These are phyloP conservation scores for Arge pagana DNA, from an alignment of 2,888 invertebrate species.

Conservation along the genomic window DNA sequence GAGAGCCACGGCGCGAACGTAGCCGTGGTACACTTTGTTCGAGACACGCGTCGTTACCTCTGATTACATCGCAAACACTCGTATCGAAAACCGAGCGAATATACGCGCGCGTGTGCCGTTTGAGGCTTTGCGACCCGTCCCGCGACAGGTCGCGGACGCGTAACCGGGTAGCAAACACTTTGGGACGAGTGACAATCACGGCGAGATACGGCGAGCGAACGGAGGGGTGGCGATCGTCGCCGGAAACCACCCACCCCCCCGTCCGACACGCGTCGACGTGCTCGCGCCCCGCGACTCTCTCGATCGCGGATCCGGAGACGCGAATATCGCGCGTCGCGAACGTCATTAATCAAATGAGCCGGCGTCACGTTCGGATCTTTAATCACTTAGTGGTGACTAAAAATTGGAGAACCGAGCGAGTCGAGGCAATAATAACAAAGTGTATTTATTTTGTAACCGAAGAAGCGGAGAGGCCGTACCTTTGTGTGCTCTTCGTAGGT, in stretches of 20 bases:
- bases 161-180: slow-evolving; percentile 16
- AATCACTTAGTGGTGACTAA: slow-evolving; percentile 27
- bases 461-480: slow-evolving; percentile 24
- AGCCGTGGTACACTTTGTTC: slow-evolving; percentile 22
- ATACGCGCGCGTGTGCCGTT: slow-evolving; percentile 16
- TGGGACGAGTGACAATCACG: slow-evolving; percentile 28
- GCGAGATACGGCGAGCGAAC: too few relatives aligned
- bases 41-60: slow-evolving; percentile 24
- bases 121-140: slow-evolving; percentile 14
- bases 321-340: slow-evolving; percentile 9
- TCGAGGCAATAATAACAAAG: slow-evolving; percentile 25
- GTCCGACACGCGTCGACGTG: too few relatives aligned
- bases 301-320: slow-evolving; percentile 27
- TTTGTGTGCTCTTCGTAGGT: slow-evolving; percentile 14
- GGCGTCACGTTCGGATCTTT: slow-evolving; percentile 22
- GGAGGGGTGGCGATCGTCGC: too few relatives aligned
- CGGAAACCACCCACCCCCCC: too few relatives aligned
- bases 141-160: slow-evolving; percentile 9
- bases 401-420: slow-evolving; percentile 7
- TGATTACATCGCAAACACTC: slow-evolving; percentile 34
- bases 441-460: slow-evolving; percentile 27
- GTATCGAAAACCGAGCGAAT: slow-evolving; percentile 24
- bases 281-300: too few relatives aligned
- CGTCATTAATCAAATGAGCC: too few relatives aligned
- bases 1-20: slow-evolving; percentile 14